Conservation (phyloP, 2,888 invertebrate species). For the Polydrusus pterygomalis region DNA sequence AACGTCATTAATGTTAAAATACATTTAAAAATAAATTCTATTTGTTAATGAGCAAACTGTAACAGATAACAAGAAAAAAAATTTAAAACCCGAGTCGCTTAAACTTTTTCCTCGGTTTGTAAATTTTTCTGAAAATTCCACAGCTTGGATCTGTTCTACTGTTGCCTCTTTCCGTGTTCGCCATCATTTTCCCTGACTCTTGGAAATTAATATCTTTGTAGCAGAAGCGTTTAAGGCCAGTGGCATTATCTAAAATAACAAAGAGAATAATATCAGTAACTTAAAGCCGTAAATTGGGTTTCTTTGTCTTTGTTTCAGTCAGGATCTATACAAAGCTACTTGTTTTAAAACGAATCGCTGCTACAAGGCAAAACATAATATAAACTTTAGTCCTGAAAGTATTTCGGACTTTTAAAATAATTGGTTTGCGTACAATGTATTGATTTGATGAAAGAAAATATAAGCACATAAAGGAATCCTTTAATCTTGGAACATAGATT, state of each 20-base stretch:
- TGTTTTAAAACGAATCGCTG: not conserved
- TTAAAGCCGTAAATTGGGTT: slow-evolving; percentile 17
- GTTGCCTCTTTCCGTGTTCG: not conserved
- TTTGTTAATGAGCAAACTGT: not conserved
- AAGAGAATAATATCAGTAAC: slow-evolving; percentile 3
- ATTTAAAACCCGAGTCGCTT: not conserved
- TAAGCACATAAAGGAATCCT: too few relatives aligned
- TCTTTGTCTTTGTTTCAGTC: slow-evolving; percentile 4
- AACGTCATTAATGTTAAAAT: too few relatives aligned
- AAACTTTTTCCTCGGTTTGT: slow-evolving; percentile 27
- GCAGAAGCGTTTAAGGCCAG: slow-evolving; percentile 16
- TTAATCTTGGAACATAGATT: too few relatives aligned
- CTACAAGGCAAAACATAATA: not conserved
- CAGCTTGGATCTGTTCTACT: not conserved
- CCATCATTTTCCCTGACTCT: not conserved
- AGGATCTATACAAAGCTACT: not conserved
- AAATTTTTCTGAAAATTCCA: slow-evolving; percentile 9
- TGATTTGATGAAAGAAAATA: too few relatives aligned
- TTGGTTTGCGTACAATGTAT: too few relatives aligned
- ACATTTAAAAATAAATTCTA: not conserved
- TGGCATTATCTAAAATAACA: slow-evolving; percentile 24
- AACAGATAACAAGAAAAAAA: not conserved
- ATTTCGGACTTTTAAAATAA: too few relatives aligned
- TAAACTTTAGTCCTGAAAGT: too few relatives aligned
- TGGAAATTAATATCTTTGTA: slow-evolving; percentile 27